phyloP scores from a whole-genome alignment of 2,797 vertebrate genomes.

The Notolabrus celidotus region DNA sequence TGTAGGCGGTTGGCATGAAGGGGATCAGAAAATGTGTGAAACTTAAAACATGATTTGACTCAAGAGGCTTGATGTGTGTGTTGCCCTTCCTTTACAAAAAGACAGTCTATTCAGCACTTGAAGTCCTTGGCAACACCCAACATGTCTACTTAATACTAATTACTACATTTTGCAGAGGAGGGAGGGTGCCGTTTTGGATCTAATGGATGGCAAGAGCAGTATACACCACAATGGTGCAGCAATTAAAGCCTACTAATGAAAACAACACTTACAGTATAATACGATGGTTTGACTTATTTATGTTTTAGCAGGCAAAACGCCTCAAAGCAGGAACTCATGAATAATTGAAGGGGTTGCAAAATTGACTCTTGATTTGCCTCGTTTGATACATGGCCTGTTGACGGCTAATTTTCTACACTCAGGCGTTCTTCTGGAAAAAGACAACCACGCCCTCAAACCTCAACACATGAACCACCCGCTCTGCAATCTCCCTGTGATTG shows the following conservation, averaged over 20 bases:
- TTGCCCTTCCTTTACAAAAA: constrained; percentile 29
- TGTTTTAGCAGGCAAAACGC: constrained; percentile 60
- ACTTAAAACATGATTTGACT: constrained; percentile 52
- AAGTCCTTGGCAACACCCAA: constrained; percentile 61
- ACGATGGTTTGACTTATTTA: constrained; percentile 36
- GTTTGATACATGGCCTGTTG: constrained; percentile 41
- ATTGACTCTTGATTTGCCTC: constrained; percentile 53
- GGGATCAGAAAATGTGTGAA: constrained; percentile 44
- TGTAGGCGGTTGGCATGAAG: constrained; percentile 44
- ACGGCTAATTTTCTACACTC: constrained; percentile 42
- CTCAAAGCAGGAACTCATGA: constrained; percentile 63
- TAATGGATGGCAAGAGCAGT: constrained; percentile 51
- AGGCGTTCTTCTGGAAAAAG: constrained; percentile 16
- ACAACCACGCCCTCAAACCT: constrained; percentile 55
- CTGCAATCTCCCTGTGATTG: constrained; percentile 39
- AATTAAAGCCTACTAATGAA: constrained; percentile 56
- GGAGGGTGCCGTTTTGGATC: constrained; percentile 53
- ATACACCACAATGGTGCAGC: constrained; percentile 21
- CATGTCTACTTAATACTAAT: constrained; percentile 66
- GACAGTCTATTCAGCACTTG: constrained; percentile 52
- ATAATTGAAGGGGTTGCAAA: constrained; percentile 64
- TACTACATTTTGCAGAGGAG: constrained; percentile 54
- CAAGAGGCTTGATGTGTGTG: constrained; percentile 43
- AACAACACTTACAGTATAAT: constrained; percentile 35
- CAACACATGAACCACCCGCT: background rate